Evolutionary conservation across 2,888 invertebrate species (phyloP), one percentile per base, ranked within the genome.

Genomic region (Odontocerum albicorne): DNA sequence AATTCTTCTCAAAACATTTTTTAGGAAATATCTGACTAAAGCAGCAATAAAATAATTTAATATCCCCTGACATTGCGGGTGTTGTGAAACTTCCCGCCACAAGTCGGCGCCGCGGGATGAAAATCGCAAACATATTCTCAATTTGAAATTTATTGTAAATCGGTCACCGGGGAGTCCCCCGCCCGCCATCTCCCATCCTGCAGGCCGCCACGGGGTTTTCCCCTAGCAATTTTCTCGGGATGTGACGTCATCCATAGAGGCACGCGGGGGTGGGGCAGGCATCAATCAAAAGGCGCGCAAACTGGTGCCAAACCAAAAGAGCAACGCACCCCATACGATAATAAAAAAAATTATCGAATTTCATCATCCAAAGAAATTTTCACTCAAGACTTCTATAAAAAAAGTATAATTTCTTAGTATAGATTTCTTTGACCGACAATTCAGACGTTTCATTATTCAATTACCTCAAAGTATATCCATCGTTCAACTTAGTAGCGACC

Each of bases 111-210:
- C 38, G 62, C 55, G 54, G 59, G 59, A 53, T 56, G 53, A 55
- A 60, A 60, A 60, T 62, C 59, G 59, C 62, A 57, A 60, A 60
- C 62, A 62, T 62, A 62, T 62, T 62, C 62, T 60, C 62, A 55
- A 62, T 62, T 62, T 62, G 62, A 57, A 62, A 62, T 62, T 62
- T 62, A 62, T 62, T 62, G 62, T 62, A 62, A 62, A 62, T 62
- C 62, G 62, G 62, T 57, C 62, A 59, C 62, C 59, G 55, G 59
- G 59, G 59, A 59, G 62, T 56, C 53, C 27, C n/a, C n/a, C n/a
- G n/a, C n/a, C n/a, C n/a, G n/a, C n/a, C n/a, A n/a, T n/a, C n/a
- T n/a, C n/a, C n/a, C n/a, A n/a, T n/a, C n/a, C n/a, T n/a, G n/a
- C n/a, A n/a, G n/a, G n/a, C n/a, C 31, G 54, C 50, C 54, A 44